Conservation (phyloP, 2,888 invertebrate species). For the Ochropleura plecta region DNA sequence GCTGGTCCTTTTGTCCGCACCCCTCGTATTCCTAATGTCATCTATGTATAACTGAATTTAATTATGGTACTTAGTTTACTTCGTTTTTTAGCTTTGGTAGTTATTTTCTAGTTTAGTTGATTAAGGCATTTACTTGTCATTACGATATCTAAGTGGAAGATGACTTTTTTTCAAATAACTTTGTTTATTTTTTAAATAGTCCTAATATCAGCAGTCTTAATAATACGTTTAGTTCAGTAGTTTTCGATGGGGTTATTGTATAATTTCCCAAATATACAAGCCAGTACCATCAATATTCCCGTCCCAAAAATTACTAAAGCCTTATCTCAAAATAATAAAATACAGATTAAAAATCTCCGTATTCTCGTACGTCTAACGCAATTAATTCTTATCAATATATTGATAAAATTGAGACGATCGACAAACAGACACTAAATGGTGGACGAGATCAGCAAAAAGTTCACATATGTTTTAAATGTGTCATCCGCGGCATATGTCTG, state of each 20-base stretch:
- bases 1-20: slow-evolving; percentile 77
- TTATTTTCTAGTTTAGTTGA: slow-evolving; percentile 35
- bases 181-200: background rate
- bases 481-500: slow-evolving; percentile 79
- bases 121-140: slow-evolving; percentile 9
- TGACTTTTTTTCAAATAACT: background rate
- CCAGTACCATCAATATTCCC: background rate
- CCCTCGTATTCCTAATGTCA: slow-evolving; percentile 68
- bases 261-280: background rate
- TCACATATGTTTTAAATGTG: slow-evolving; percentile 81
- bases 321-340: slow-evolving; percentile 24
- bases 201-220: background rate
- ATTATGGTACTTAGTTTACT: slow-evolving; percentile 54
- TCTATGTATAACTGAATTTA: slow-evolving; percentile 67
- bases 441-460: slow-evolving; percentile 71
- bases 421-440: slow-evolving; percentile 68
- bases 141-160: background rate
- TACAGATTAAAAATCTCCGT: slow-evolving; percentile 28
- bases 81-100: slow-evolving; percentile 38
- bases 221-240: background rate
- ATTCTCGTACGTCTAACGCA: slow-evolving; percentile 47
- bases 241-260: background rate
- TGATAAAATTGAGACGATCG: slow-evolving; percentile 70
- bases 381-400: slow-evolving; percentile 71
- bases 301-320: background rate